A percentile compares a stretch with the other conserved stretches of the same genome.
Evolutionary conservation across 2,888 invertebrate genomes (phyloP).

Genomic region (Enchytraeus crypticus): DNA sequence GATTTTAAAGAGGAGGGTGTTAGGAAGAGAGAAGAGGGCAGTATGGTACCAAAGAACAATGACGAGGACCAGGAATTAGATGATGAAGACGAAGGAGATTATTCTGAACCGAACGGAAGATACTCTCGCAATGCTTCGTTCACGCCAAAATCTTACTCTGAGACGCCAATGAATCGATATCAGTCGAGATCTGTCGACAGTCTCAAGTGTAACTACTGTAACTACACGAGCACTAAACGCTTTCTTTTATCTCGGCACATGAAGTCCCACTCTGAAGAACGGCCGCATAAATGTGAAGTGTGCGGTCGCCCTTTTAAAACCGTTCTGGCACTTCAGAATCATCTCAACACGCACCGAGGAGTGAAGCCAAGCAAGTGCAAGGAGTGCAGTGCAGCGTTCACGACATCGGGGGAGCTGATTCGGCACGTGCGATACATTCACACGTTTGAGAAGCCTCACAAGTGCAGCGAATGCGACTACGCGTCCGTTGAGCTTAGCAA

Average conservation of each 20-base stretch:
- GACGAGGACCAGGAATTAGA: conserved; percentile 7
- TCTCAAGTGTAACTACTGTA: conserved; percentile 77
- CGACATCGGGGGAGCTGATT: conserved; percentile 71
- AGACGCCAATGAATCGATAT: no score
- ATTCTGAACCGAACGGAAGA: no score
- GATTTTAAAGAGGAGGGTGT: conserved; percentile 53
- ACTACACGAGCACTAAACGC: conserved; percentile 79
- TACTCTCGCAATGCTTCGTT: no score
- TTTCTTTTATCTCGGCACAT: conserved; percentile 84
- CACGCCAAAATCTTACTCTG: no score
- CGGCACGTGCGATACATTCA: conserved; percentile 81
- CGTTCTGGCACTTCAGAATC: conserved; percentile 80
- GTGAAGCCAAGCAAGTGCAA: conserved; percentile 83
- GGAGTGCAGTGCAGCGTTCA: conserved; percentile 76
- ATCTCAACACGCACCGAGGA: conserved; percentile 91
- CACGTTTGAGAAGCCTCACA: conserved; percentile 94
- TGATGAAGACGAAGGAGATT: background rate
- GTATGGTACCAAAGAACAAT: no score
- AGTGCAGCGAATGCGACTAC: conserved; percentile 90
- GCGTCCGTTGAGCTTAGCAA: conserved; percentile 92
- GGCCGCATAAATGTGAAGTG: conserved; percentile 83
- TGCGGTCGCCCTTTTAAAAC: conserved; percentile 94
- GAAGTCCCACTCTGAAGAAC: conserved; percentile 87
- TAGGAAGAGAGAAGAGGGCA: conserved; percentile 9
- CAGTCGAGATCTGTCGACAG: no score